Evolutionary conservation across 1,140 invertebrate genomes (phyloP).

Genomic region (Heliconius melpomene): DNA sequence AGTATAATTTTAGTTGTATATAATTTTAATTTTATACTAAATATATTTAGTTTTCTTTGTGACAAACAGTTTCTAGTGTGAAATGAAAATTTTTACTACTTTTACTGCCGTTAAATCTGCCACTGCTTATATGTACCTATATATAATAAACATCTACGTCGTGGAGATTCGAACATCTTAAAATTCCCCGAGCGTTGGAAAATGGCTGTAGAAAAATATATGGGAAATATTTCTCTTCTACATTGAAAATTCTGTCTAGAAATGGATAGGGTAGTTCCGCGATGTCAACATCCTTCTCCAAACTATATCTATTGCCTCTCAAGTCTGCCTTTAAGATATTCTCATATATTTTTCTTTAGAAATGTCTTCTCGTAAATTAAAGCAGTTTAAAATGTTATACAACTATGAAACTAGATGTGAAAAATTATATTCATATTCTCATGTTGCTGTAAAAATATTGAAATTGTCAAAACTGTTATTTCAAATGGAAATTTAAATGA

Average conservation of each 20-base stretch:
- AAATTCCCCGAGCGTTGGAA: conserved; percentile 1
- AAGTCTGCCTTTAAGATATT: conserved; percentile 6
- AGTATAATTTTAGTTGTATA: too few relatives aligned
- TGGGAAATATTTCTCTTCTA: conserved; percentile 12
- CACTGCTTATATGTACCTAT: background rate
- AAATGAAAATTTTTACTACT: background rate
- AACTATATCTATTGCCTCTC: conserved; percentile 12
- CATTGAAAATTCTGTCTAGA: conserved; percentile 11
- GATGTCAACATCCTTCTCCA: conserved; percentile 8
- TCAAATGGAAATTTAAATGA: background rate
- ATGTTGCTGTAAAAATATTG: background rate
- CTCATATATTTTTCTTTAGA: conserved; percentile 9
- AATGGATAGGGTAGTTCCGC: conserved; percentile 4
- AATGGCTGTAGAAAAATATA: conserved; percentile 10
- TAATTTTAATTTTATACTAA: too few relatives aligned
- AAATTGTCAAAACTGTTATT: background rate
- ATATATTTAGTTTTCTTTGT: background rate
- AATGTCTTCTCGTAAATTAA: conserved; percentile 14
- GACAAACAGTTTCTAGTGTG: background rate
- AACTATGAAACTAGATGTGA: background rate
- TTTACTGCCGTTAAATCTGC: background rate
- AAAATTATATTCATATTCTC: conserved; percentile 10
- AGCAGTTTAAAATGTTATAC: background rate
- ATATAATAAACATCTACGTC: background rate
- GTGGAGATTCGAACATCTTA: background rate